A percentile compares a stretch with the other conserved stretches of the same genome.
Evolutionary conservation across 2,888 invertebrate species (phyloP).

Genomic region (Pandemis heparana): DNA sequence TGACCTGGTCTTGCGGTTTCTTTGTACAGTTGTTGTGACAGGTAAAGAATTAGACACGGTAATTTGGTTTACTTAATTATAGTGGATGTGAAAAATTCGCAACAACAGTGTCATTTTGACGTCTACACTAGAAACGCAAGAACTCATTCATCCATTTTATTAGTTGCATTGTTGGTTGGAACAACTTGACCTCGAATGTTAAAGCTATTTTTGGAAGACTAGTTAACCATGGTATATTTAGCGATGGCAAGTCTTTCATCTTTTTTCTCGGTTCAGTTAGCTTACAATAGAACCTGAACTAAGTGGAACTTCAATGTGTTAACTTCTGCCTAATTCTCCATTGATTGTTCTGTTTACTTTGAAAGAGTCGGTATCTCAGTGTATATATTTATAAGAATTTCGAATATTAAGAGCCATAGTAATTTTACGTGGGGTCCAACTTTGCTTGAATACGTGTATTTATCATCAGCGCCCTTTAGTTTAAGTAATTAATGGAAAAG

Average conservation of each 20-base stretch:
- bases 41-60: background rate
- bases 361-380: background rate
- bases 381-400: conserved; percentile 16
- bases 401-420: conserved; percentile 27
- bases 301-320: background rate
- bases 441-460: conserved; percentile 23
- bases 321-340: background rate
- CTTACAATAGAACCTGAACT: background rate
- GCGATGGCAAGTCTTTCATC: background rate
- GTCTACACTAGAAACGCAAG: background rate
- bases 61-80: background rate
- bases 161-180: background rate
- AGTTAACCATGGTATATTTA: background rate
- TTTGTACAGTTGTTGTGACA: background rate
- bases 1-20: background rate
- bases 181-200: background rate
- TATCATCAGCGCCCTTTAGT: conserved; percentile 8
- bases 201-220: background rate
- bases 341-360: background rate
- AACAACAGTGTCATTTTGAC: background rate
- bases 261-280: background rate
- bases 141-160: background rate
- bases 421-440: conserved; percentile 35
- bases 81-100: background rate
- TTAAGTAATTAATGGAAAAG: conserved; percentile 27